phyloP scores from a whole-genome alignment of 1,140 invertebrate species.

The Drosophila asahinai region DNA sequence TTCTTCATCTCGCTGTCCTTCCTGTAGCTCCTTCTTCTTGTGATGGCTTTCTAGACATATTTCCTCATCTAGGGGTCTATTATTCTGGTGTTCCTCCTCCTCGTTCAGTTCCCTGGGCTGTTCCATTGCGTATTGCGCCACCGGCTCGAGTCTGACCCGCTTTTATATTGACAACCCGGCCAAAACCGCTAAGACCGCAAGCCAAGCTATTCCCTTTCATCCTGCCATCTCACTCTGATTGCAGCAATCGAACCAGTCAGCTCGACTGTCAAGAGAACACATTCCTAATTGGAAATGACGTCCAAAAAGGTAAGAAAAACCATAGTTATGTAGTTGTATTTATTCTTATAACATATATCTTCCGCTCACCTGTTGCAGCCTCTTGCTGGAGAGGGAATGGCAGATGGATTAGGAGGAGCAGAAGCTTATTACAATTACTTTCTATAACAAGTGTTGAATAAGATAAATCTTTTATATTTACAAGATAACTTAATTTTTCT shows the following conservation, averaged over 20 bases:
- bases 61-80: not conserved
- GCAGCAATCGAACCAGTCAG: constrained; percentile 38
- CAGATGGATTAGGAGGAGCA: no score
- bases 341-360: no score
- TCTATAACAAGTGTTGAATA: no score
- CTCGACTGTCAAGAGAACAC: not conserved
- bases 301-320: no score
- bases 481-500: no score
- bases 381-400: no score
- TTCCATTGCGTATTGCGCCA: constrained; percentile 38
- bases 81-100: not conserved
- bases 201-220: constrained; percentile 26
- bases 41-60: not conserved
- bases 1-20: not conserved
- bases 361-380: no score
- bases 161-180: constrained; percentile 32
- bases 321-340: no score
- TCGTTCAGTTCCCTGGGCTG: constrained; percentile 8
- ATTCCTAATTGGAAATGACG: no score
- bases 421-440: no score
- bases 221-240: constrained; percentile 22
- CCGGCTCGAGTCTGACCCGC: constrained; percentile 15
- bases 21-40: not conserved
- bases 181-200: constrained; percentile 36
- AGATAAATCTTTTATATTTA: no score